These are phyloP conservation scores for Temnothorax nylanderi DNA, from an alignment of 1,140 invertebrate genomes.

Conservation along the genomic window DNA sequence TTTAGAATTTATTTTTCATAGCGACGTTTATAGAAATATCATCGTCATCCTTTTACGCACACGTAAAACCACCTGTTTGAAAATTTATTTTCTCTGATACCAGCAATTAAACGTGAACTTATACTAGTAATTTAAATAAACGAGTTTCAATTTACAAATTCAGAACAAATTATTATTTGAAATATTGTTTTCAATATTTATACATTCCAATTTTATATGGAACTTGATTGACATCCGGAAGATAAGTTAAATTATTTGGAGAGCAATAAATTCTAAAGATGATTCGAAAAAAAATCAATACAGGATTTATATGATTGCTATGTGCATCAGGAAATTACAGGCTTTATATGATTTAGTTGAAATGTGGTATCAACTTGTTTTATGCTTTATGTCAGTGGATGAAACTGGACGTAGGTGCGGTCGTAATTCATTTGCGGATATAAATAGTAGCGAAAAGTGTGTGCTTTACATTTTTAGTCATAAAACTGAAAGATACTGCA, in stretches of 20 bases:
- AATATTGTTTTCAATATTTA: background rate
- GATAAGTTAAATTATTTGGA: conserved; percentile 8
- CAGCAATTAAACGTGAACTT: background rate
- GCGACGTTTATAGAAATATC: background rate
- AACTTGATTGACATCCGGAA: background rate
- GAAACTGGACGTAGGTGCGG: background rate
- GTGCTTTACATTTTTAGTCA: conserved; percentile 26
- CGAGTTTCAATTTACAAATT: background rate
- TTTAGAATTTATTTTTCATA: background rate
- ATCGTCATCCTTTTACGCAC: background rate
- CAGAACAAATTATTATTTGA: background rate
- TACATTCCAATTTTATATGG: background rate
- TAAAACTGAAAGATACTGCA: conserved; percentile 7
- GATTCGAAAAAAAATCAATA: background rate
- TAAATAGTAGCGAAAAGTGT: conserved; percentile 27
- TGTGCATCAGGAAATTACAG: background rate
- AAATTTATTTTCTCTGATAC: background rate
- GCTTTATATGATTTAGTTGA: conserved; percentile 15
- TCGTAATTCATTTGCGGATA: conserved; percentile 33
- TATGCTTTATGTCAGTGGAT: background rate
- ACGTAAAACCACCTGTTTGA: background rate
- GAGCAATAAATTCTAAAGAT: background rate
- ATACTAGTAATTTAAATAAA: background rate
- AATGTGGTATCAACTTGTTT: background rate
- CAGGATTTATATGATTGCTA: conserved; percentile 5